Percentiles rank a stretch among this genome's conserved stretches.
Evolutionary conservation across 2,888 invertebrate genomes (phyloP).

Genomic region (Melikaiella ostensackeni): DNA sequence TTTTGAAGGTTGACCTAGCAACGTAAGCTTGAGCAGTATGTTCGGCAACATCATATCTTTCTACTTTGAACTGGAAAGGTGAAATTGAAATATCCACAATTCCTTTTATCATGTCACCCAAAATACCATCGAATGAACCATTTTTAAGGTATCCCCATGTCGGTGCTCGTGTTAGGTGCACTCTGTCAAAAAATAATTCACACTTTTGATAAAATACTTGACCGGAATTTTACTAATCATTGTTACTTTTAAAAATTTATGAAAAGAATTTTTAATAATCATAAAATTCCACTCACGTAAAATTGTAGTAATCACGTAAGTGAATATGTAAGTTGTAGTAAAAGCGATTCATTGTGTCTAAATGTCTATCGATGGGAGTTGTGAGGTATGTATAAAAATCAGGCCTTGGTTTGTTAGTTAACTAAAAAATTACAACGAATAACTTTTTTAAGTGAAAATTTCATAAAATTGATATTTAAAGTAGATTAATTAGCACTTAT

Average conservation of each 20-base stretch:
- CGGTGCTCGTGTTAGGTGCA: slow-evolving; percentile 58
- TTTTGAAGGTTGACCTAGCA: slow-evolving; percentile 79
- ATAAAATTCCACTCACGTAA: slow-evolving; percentile 80
- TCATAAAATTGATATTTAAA: slow-evolving; percentile 41
- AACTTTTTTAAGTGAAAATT: slow-evolving; percentile 52
- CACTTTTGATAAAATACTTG: no score
- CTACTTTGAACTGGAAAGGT: slow-evolving; percentile 82
- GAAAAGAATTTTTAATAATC: background rate
- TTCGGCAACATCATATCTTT: slow-evolving; percentile 80
- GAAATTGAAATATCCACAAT: slow-evolving; percentile 83
- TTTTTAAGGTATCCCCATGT: slow-evolving; percentile 69
- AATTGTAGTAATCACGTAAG: slow-evolving; percentile 83
- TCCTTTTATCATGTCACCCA: slow-evolving; percentile 67
- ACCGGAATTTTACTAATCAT: no score
- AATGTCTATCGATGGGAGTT: slow-evolving; percentile 78
- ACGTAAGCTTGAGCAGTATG: slow-evolving; percentile 82
- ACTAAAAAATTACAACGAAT: slow-evolving; percentile 58
- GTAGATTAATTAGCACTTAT: slow-evolving; percentile 47
- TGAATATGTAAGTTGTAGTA: slow-evolving; percentile 81
- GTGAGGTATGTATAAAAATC: slow-evolving; percentile 76
- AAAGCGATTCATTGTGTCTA: slow-evolving; percentile 83
- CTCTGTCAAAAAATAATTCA: slow-evolving; percentile 51
- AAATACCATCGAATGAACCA: slow-evolving; percentile 65
- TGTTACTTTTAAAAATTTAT: background rate
- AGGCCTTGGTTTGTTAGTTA: slow-evolving; percentile 57